These are phyloP conservation scores for Cassiopea xamachana DNA, from an alignment of 30 jellyfish, hydroid and myxozoan species.

Conservation along the genomic window DNA sequence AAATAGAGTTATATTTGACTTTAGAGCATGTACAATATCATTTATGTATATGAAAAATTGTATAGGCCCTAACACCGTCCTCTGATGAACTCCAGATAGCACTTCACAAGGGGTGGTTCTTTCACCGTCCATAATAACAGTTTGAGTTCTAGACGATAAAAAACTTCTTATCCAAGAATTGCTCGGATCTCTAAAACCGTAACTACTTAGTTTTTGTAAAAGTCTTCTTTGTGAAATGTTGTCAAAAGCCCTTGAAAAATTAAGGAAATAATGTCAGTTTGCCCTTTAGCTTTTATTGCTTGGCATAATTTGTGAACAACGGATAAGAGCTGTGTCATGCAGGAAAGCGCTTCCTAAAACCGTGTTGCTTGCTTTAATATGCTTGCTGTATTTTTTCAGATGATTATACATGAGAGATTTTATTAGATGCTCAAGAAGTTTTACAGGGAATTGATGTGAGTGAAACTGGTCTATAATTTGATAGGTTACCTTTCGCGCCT, in stretches of 20 bases:
- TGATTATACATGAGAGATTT: background rate
- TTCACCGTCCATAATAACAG: slow-evolving; percentile 40
- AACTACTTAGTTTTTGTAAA: background rate
- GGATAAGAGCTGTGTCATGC: slow-evolving; percentile 1
- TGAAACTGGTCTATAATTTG: slow-evolving; percentile 41
- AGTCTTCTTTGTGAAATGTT: background rate
- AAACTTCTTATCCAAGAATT: slow-evolving; percentile 19
- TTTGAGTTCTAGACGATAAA: slow-evolving; percentile 9
- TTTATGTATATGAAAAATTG: slow-evolving; percentile 30
- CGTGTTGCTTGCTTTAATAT: background rate
- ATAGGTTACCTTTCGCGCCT: slow-evolving; percentile 7
- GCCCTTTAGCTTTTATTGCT: slow-evolving; percentile 1
- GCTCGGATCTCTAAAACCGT: background rate
- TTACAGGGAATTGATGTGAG: slow-evolving; percentile 3
- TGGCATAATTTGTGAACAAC: background rate
- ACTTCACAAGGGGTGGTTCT: slow-evolving; percentile 23
- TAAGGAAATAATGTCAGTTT: slow-evolving; percentile 15
- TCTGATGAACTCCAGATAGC: slow-evolving; percentile 65
- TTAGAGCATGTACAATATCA: slow-evolving; percentile 35
- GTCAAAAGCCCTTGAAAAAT: background rate
- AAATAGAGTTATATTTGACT: slow-evolving; percentile 16
- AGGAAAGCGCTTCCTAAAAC: background rate
- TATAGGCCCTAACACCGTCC: slow-evolving; percentile 43
- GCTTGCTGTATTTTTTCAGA: background rate
- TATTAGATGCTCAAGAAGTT: slow-evolving; percentile 13